These are phyloP conservation scores for Gadopsis marmoratus DNA, from an alignment of 2,797 vertebrate species.

Conservation along the genomic window DNA sequence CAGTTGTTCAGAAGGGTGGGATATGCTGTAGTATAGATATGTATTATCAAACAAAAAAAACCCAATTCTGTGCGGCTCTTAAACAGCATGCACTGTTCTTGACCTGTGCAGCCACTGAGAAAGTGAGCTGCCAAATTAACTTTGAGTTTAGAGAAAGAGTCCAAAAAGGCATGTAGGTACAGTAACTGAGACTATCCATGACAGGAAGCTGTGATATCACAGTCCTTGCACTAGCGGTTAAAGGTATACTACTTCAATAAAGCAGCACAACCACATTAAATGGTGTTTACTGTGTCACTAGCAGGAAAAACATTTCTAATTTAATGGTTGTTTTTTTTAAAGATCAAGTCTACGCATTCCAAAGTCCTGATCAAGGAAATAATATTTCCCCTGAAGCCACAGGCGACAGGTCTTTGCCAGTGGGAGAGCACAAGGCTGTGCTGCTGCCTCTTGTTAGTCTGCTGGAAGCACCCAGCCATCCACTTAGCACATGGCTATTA, in stretches of 20 bases:
- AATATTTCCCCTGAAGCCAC: conserved; percentile 24
- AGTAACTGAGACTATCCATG: conserved; percentile 53
- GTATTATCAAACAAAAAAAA: neutral
- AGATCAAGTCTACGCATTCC: conserved; percentile 22
- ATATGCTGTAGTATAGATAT: neutral
- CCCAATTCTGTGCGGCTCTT: neutral
- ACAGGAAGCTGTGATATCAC: conserved; percentile 49
- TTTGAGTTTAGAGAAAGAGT: conserved; percentile 26
- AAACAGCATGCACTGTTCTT: conserved; percentile 32
- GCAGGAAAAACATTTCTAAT: conserved; percentile 3
- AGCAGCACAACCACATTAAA: conserved; percentile 16
- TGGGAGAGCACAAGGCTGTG: conserved; percentile 31
- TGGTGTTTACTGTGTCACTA: neutral
- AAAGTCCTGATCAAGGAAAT: conserved; percentile 24
- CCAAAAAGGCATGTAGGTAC: conserved; percentile 51
- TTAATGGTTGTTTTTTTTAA: conserved; percentile 17
- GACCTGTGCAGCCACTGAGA: conserved; percentile 42
- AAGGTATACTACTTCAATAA: conserved; percentile 1
- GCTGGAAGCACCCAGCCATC: conserved; percentile 38
- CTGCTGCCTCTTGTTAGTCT: conserved; percentile 44
- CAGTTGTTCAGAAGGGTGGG: conserved; percentile 8
- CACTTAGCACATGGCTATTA: conserved; percentile 54
- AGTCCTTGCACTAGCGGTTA: neutral
- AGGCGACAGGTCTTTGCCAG: conserved; percentile 30
- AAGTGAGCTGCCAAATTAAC: conserved; percentile 47